These are phyloP conservation scores for Turritopsis dohrnii DNA, from an alignment of 30 jellyfish, hydroid and myxozoan genomes.

Conservation along the genomic window DNA sequence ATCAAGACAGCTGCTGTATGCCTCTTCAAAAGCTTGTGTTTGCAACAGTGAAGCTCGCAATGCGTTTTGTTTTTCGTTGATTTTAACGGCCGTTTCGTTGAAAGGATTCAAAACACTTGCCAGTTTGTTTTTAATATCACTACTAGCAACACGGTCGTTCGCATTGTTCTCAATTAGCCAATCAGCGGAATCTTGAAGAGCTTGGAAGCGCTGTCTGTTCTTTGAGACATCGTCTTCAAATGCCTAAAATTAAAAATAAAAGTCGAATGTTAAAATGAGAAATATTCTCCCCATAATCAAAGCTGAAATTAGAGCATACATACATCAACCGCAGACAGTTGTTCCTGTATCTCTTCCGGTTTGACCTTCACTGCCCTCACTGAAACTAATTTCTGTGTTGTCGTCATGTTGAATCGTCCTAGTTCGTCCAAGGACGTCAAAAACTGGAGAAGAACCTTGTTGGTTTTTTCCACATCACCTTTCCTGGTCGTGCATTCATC, in stretches of 20 bases:
- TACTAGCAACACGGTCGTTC: constrained; percentile 53
- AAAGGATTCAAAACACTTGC: constrained; percentile 58
- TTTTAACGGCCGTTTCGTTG: constrained; percentile 56
- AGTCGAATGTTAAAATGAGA: background rate
- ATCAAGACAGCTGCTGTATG: constrained; percentile 44
- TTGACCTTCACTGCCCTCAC: constrained; percentile 47
- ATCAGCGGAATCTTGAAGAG: constrained; percentile 67
- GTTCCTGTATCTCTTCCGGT: constrained; percentile 70
- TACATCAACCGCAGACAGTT: constrained; percentile 52
- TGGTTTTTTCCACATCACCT: constrained; percentile 59
- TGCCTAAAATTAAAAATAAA: constrained; percentile 31
- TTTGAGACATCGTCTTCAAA: constrained; percentile 56
- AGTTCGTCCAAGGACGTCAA: constrained; percentile 41
- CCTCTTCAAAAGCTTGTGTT: constrained; percentile 43
- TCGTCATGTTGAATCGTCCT: constrained; percentile 31
- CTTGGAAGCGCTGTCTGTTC: constrained; percentile 70
- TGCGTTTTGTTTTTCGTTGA: constrained; percentile 69
- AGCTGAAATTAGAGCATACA: background rate
- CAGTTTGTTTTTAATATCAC: constrained; percentile 39
- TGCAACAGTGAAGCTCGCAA: constrained; percentile 56
- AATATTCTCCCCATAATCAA: background rate
- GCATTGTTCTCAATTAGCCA: constrained; percentile 62
- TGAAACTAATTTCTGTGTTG: constrained; percentile 38
- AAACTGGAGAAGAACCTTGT: constrained; percentile 54
- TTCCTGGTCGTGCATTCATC: constrained; percentile 25